phyloP scores from a whole-genome alignment of 2,113 vertebrate genomes.

The Chlamydotis undulata region DNA sequence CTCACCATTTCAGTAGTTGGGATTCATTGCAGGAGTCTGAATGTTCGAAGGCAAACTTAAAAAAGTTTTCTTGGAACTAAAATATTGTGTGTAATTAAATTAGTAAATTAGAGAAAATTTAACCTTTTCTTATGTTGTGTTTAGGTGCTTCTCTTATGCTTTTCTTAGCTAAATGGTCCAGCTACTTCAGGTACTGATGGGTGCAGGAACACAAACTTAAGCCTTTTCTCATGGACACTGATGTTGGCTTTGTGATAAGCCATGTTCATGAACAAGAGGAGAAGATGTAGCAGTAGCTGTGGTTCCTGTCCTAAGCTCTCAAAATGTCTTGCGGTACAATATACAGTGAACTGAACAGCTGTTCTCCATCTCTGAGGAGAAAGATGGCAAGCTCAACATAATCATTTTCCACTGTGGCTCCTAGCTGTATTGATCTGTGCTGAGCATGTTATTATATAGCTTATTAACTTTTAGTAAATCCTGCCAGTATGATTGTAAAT shows the following conservation, averaged over 20 bases:
- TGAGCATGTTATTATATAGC: background rate
- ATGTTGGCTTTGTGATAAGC: background rate
- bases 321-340: background rate
- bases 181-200: background rate
- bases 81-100: background rate
- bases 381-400: background rate
- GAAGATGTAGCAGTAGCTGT: background rate
- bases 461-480: background rate
- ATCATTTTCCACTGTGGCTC: background rate
- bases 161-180: background rate
- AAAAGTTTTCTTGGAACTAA: background rate
- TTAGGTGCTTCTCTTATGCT: fast-evolving
- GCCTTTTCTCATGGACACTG: background rate
- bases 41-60: background rate
- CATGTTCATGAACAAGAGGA: background rate
- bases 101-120: background rate
- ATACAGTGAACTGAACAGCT: background rate
- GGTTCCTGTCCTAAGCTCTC: background rate
- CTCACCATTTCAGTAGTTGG: background rate
- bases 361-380: background rate
- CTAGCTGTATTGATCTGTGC: background rate
- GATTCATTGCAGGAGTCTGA: background rate
- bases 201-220: background rate
- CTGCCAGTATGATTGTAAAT: background rate
- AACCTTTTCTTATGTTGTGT: background rate